Conservation (phyloP, 37 sponge, comb jelly and placozoan genomes). For the Corticium candelabrum region DNA sequence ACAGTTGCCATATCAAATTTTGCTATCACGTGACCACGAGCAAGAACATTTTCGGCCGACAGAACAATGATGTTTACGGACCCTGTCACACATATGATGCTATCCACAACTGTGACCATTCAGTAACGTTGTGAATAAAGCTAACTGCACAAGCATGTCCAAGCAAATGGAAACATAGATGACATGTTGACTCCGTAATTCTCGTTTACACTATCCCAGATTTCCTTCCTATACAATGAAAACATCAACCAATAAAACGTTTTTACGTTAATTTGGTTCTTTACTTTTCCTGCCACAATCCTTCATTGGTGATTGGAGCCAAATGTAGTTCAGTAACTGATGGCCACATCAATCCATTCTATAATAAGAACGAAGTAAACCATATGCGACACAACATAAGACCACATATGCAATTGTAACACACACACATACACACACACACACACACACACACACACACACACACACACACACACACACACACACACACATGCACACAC, state of each 20-base stretch:
- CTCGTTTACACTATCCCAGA: background rate
- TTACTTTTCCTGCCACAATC: background rate
- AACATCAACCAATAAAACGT: no score
- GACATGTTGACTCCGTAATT: background rate
- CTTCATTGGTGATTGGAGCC: background rate
- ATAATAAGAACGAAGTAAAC: no score
- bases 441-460: background rate
- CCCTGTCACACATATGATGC: no score
- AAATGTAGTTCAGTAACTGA: background rate
- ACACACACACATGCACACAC: conserved; percentile 24
- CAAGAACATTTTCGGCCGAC: background rate
- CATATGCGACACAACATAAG: background rate
- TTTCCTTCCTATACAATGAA: background rate
- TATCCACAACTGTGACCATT: no score
- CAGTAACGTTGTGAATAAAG: background rate
- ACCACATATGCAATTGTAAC: background rate
- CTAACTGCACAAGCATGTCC: background rate
- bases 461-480: conserved; percentile 7
- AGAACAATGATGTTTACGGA: background rate
- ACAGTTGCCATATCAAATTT: background rate
- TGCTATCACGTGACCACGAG: background rate
- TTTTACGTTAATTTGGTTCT: no score
- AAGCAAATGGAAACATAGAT: background rate
- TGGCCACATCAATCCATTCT: background rate
- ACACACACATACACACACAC: background rate